Evolutionary conservation across 2,113 vertebrate species (phyloP).

Genomic region (Dicerorhinus sumatrensis): DNA sequence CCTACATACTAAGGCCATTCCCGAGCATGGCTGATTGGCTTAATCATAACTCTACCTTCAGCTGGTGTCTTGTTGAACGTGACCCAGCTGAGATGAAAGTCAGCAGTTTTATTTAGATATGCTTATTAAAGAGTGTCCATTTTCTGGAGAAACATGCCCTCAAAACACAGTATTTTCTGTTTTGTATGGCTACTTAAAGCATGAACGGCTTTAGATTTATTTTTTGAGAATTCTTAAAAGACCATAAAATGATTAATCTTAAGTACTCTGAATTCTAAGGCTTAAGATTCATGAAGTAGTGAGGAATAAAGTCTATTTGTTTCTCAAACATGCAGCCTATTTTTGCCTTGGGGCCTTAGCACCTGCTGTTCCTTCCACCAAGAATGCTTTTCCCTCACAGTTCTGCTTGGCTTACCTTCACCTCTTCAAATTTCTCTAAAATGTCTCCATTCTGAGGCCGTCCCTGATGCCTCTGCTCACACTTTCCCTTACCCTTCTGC

Average conservation of each 20-base stretch:
- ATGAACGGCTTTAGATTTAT: not conserved
- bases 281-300: not conserved
- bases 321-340: not conserved
- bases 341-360: not conserved
- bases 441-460: not conserved
- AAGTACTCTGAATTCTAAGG: not conserved
- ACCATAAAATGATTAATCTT: not conserved
- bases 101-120: not conserved
- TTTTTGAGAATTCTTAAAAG: conserved; percentile 20
- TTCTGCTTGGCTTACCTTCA: not conserved
- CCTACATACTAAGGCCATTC: not conserved
- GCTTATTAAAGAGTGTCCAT: not conserved
- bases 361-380: not conserved
- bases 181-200: not conserved
- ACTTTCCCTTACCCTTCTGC: not conserved
- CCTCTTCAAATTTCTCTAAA: not conserved
- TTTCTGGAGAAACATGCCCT: not conserved
- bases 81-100: not conserved
- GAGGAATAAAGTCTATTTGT: not conserved
- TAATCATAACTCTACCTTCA: not conserved
- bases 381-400: not conserved
- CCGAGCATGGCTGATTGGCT: not conserved
- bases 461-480: not conserved
- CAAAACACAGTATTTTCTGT: not conserved
- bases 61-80: not conserved